phyloP scores from a whole-genome alignment of 1,140 invertebrate genomes.

The Aleiodes sp. region DNA sequence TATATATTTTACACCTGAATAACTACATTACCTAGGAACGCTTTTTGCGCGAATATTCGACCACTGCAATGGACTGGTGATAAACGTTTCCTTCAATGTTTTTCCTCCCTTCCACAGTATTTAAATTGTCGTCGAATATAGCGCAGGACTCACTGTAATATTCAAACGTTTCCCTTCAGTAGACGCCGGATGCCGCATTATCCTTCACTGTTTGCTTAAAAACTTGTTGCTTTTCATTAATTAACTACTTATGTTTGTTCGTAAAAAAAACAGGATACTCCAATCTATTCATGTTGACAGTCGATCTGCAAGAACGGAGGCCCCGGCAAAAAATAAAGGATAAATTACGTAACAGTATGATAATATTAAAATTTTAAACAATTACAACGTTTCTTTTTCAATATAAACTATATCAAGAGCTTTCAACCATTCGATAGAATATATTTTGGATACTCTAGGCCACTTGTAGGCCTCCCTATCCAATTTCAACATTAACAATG shows the following conservation, averaged over 20 bases:
- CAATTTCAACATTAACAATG: slow-evolving; percentile 12
- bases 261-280: background rate
- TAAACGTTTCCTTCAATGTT: slow-evolving; percentile 10
- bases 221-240: no score
- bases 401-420: background rate
- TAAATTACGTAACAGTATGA: background rate
- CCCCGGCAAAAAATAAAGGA: background rate
- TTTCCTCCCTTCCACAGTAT: background rate
- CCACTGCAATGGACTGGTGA: background rate
- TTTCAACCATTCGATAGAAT: background rate
- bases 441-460: slow-evolving; percentile 8
- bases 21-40: slow-evolving; percentile 30
- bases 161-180: background rate
- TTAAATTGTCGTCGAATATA: no score
- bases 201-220: no score
- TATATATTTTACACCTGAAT: slow-evolving; percentile 28
- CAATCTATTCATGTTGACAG: background rate
- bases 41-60: background rate
- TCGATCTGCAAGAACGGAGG: slow-evolving; percentile 2
- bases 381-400: background rate
- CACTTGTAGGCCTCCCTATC: background rate
- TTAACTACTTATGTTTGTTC: background rate
- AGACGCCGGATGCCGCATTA: no score
- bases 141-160: no score
- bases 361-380: background rate